phyloP scores from a whole-genome alignment of 2,888 invertebrate species.

The Eristalis arbustorum region DNA sequence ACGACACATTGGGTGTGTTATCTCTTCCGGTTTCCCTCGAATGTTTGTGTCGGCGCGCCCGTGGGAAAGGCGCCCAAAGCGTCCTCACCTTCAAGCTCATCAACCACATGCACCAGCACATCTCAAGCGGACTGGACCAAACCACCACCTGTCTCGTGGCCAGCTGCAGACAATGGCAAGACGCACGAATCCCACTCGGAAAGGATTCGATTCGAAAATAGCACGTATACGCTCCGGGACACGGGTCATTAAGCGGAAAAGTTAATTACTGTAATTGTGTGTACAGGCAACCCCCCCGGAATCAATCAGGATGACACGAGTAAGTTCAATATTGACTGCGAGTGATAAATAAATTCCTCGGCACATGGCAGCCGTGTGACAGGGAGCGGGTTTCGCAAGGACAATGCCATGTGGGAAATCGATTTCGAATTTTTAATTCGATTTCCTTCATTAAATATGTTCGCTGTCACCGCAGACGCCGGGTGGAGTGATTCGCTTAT shows the following conservation, averaged over 20 bases:
- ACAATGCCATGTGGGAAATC: background rate
- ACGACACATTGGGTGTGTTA: background rate
- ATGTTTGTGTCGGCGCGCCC: background rate
- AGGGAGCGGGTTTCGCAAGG: background rate
- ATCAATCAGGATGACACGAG: background rate
- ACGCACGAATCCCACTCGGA: no score
- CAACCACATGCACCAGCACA: no score
- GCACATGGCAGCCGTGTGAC: background rate
- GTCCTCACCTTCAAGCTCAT: no score
- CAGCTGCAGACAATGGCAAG: no score
- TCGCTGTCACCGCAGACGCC: background rate
- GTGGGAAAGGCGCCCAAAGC: background rate
- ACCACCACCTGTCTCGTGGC: no score
- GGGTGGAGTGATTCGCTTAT: background rate
- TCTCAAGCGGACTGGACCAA: no score
- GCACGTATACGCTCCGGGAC: no score
- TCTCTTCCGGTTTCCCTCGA: background rate
- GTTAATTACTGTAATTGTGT: background rate
- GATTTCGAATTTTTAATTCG: constrained; percentile 6
- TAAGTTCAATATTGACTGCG: background rate
- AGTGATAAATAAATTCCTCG: background rate
- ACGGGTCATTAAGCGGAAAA: background rate
- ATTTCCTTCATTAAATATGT: constrained; percentile 18
- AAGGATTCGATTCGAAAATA: no score
- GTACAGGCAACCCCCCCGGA: background rate